Percentiles rank a stretch among this genome's conserved stretches.
These are phyloP conservation scores for Heliconius aoede DNA, from an alignment of 2,888 invertebrate genomes.

Conservation along the genomic window DNA sequence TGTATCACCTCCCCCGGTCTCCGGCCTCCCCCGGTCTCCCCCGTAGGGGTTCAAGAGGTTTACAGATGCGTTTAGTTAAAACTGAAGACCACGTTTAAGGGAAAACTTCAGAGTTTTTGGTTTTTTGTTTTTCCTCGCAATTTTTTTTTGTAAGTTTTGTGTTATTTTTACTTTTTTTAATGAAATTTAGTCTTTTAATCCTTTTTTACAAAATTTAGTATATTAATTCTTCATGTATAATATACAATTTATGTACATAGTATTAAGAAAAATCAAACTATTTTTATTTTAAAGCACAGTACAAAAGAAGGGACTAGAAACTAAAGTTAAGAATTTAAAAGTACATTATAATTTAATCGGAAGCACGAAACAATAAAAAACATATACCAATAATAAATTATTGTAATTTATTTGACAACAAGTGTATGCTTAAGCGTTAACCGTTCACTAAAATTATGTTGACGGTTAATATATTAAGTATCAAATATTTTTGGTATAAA, in stretches of 20 bases:
- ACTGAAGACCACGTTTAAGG: conserved; percentile 30
- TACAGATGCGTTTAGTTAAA: conserved; percentile 28
- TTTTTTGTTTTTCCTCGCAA: conserved; percentile 15
- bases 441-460: conserved; percentile 8
- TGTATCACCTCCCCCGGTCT: conserved; percentile 5
- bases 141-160: not conserved
- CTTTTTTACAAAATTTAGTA: too few species aligned
- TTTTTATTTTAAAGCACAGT: too few species aligned
- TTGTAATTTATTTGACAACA: conserved; percentile 10
- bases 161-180: not conserved
- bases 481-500: not conserved
- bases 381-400: conserved; percentile 22
- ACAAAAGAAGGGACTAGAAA: not conserved
- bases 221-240: too few species aligned
- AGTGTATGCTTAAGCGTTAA: not conserved
- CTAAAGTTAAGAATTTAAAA: not conserved
- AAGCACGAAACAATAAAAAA: conserved; percentile 10
- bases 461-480: conserved; percentile 18
- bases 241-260: too few species aligned
- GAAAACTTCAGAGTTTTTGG: conserved; percentile 6
- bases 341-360: not conserved
- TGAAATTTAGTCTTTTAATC: not conserved
- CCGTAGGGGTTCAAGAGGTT: conserved; percentile 28
- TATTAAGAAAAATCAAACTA: too few species aligned
- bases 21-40: conserved; percentile 24